Conservation (phyloP, 2,888 invertebrate species). For the Hemicrepidius hirtus region DNA sequence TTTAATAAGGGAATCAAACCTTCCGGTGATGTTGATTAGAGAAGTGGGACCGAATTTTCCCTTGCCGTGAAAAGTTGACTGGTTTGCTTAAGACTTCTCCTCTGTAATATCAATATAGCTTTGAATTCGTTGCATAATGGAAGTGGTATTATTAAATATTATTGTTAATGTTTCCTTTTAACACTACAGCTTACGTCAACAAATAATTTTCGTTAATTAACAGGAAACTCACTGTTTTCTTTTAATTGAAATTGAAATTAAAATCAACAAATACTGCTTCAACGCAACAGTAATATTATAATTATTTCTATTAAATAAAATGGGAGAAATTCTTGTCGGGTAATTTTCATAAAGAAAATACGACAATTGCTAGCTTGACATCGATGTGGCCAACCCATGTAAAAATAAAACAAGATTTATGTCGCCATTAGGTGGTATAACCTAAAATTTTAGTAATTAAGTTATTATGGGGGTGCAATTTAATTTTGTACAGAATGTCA, state of each 20-base stretch:
- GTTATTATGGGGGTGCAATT: constrained; percentile 42
- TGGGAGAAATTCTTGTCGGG: too few species aligned
- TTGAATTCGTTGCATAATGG: neutral
- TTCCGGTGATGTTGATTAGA: constrained; percentile 57
- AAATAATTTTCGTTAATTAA: too few species aligned
- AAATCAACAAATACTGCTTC: too few species aligned
- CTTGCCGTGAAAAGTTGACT: constrained; percentile 10
- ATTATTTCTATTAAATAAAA: too few species aligned
- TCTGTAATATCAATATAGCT: neutral
- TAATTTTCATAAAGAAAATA: too few species aligned
- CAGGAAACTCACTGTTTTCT: too few species aligned
- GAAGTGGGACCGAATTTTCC: constrained; percentile 37
- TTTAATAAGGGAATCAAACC: constrained; percentile 60
- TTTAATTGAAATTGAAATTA: too few species aligned
- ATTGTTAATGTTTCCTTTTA: too few species aligned
- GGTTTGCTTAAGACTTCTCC: constrained; percentile 9
- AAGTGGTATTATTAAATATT: neutral
- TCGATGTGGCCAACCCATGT: neutral
- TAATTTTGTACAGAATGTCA: constrained; percentile 37
- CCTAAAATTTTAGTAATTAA: constrained; percentile 45
- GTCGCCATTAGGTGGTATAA: constrained; percentile 24
- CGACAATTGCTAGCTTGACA: too few species aligned
- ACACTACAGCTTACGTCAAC: too few species aligned
- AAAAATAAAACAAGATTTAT: constrained; percentile 31
- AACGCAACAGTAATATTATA: too few species aligned